These are phyloP conservation scores for Neodon shergylaensis DNA, from an alignment of 2,113 vertebrate species.

Conservation along the genomic window DNA sequence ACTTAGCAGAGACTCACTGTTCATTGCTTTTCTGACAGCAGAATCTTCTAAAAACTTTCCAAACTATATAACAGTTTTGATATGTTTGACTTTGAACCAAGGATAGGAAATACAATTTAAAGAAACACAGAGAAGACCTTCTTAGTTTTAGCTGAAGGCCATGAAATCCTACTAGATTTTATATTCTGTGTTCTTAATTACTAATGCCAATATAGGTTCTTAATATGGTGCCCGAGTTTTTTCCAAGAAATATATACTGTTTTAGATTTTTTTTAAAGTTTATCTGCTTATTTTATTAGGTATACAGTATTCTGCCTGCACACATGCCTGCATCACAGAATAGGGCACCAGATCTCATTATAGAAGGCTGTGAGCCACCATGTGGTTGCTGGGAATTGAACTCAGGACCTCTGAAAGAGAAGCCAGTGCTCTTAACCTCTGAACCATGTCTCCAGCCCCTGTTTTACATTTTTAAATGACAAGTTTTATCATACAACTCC, in stretches of 20 bases:
- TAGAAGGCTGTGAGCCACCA: no score
- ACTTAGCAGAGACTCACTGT: background rate
- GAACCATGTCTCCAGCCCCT: no score
- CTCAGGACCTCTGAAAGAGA: no score
- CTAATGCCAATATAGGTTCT: background rate
- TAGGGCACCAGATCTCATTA: no score
- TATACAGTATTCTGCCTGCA: no score
- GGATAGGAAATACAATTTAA: slow-evolving; percentile 44
- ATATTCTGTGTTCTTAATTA: slow-evolving; percentile 26
- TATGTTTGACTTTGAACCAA: slow-evolving; percentile 47
- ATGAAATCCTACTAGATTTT: background rate
- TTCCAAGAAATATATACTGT: background rate
- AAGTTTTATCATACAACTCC: slow-evolving; percentile 3
- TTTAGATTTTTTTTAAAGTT: background rate
- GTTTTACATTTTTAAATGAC: slow-evolving; percentile 30
- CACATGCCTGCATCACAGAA: no score
- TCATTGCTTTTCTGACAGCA: background rate
- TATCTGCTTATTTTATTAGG: no score
- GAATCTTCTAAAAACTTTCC: slow-evolving; percentile 37
- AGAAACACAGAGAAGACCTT: background rate
- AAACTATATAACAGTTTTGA: slow-evolving; percentile 20
- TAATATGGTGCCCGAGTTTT: slow-evolving; percentile 23
- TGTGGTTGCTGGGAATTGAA: no score
- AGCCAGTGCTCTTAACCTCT: no score
- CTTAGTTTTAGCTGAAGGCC: background rate